Conservation (phyloP, 1,140 invertebrate genomes). For the Drosophila repleta region DNA sequence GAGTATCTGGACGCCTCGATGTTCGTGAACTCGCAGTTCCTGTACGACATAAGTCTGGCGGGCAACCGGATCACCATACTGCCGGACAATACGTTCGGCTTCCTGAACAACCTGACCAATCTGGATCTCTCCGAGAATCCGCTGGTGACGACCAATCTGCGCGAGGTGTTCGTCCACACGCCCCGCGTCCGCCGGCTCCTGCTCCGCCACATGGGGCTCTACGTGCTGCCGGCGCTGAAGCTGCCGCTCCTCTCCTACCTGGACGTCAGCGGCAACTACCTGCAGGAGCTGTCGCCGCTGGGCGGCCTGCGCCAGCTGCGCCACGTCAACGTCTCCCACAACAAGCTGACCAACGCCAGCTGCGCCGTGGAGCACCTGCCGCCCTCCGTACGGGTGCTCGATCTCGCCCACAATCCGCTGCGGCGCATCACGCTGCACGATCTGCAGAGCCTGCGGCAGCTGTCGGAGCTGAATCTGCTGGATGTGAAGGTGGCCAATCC, state of each 20-base stretch:
- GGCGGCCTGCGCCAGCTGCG: slow-evolving; percentile 86
- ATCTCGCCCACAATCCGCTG: slow-evolving; percentile 80
- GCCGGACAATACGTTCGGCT: slow-evolving; percentile 94
- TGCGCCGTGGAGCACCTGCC: slow-evolving; percentile 80
- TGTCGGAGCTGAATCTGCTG: slow-evolving; percentile 76
- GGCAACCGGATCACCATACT: slow-evolving; percentile 92
- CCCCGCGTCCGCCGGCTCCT: slow-evolving; percentile 91
- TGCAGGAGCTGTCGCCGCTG: slow-evolving; percentile 84
- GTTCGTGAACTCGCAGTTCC: slow-evolving; percentile 91
- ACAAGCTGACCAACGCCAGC: slow-evolving; percentile 85
- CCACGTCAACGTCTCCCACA: slow-evolving; percentile 87
- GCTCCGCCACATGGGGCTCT: slow-evolving; percentile 90
- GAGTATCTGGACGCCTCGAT: slow-evolving; percentile 95
- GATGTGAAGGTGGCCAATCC: slow-evolving; percentile 80
- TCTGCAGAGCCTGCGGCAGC: slow-evolving; percentile 64
- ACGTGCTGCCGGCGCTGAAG: slow-evolving; percentile 90
- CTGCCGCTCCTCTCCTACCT: slow-evolving; percentile 86
- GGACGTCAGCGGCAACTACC: slow-evolving; percentile 82
- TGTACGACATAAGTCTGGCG: slow-evolving; percentile 91
- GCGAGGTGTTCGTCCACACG: slow-evolving; percentile 94
- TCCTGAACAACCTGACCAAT: slow-evolving; percentile 90
- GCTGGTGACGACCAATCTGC: slow-evolving; percentile 92
- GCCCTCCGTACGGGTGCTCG: slow-evolving; percentile 68
- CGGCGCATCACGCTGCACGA: slow-evolving; percentile 76
- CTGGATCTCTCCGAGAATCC: slow-evolving; percentile 92